Conservation (phyloP, 2,888 invertebrate genomes). For the Digitonthophagus gazella region DNA sequence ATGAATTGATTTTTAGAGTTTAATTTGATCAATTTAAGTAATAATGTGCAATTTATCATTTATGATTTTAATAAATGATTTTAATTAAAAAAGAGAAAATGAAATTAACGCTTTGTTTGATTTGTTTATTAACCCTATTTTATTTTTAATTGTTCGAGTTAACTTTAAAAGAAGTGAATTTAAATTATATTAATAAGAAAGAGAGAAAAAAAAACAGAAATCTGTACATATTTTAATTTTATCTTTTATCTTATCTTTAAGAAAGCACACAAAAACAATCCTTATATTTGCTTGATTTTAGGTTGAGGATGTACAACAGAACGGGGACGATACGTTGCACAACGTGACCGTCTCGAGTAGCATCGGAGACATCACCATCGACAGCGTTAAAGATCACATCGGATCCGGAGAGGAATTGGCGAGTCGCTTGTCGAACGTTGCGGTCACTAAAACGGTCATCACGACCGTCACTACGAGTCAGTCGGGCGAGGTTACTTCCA, state of each 20-base stretch:
- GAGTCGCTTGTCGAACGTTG: slow-evolving; percentile 46
- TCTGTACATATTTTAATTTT: not conserved
- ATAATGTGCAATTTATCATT: too few species aligned
- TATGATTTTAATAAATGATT: too few species aligned
- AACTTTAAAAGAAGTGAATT: too few species aligned
- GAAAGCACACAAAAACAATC: not conserved
- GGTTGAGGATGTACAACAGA: slow-evolving; percentile 46
- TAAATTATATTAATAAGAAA: too few species aligned
- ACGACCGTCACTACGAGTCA: slow-evolving; percentile 56
- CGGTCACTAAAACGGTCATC: slow-evolving; percentile 62
- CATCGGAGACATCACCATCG: slow-evolving; percentile 87
- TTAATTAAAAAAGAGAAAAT: too few species aligned
- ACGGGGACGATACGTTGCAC: slow-evolving; percentile 56
- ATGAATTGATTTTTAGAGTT: too few species aligned
- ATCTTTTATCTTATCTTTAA: slow-evolving; percentile 3
- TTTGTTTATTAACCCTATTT: too few species aligned
- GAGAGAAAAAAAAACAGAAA: not conserved
- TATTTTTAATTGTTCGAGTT: too few species aligned
- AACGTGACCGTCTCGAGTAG: slow-evolving; percentile 59
- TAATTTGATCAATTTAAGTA: too few species aligned
- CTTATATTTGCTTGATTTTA: slow-evolving; percentile 33
- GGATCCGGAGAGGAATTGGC: slow-evolving; percentile 48
- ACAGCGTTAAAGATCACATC: slow-evolving; percentile 89
- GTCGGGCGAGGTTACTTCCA: slow-evolving; percentile 47
- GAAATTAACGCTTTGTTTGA: too few species aligned